phyloP scores from a whole-genome alignment of 2,797 vertebrate species.

The Chelonia mydas region DNA sequence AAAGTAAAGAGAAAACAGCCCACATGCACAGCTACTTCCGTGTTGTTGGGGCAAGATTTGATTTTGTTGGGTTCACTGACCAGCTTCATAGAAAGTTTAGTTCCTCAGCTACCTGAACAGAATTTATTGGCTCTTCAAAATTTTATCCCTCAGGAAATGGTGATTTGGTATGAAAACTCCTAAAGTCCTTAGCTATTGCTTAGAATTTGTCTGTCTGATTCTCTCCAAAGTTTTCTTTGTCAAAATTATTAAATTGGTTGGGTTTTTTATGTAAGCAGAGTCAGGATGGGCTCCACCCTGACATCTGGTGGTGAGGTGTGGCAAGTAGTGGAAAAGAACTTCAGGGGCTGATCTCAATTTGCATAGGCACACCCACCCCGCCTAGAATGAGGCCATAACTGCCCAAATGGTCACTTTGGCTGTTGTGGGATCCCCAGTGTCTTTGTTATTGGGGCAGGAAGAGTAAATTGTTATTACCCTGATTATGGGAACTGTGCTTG shows the following conservation, averaged over 20 bases:
- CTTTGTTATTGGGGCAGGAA: too few species aligned
- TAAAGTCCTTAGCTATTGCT: background rate
- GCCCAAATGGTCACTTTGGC: too few species aligned
- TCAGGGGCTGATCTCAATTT: too few species aligned
- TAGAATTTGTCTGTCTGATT: background rate
- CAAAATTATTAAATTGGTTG: background rate
- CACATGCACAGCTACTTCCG: background rate
- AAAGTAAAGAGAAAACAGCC: background rate
- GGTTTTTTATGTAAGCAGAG: too few species aligned
- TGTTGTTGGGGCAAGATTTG: constrained; percentile 18
- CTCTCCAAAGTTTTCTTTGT: background rate
- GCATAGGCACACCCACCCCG: too few species aligned
- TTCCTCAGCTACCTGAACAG: background rate
- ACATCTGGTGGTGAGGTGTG: too few species aligned
- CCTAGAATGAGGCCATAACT: too few species aligned
- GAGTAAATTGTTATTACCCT: too few species aligned
- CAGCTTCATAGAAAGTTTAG: background rate
- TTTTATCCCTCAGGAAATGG: background rate
- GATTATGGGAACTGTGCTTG: too few species aligned
- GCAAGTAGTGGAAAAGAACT: too few species aligned
- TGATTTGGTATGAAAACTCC: background rate
- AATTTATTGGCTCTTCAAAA: background rate
- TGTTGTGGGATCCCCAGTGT: too few species aligned
- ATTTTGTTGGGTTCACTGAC: background rate
- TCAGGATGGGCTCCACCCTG: too few species aligned